A percentile compares a stretch with the other conserved stretches of the same genome.
Evolutionary conservation across 2,797 vertebrate genomes (phyloP).

Genomic region (Enteromius argenteus): DNA sequence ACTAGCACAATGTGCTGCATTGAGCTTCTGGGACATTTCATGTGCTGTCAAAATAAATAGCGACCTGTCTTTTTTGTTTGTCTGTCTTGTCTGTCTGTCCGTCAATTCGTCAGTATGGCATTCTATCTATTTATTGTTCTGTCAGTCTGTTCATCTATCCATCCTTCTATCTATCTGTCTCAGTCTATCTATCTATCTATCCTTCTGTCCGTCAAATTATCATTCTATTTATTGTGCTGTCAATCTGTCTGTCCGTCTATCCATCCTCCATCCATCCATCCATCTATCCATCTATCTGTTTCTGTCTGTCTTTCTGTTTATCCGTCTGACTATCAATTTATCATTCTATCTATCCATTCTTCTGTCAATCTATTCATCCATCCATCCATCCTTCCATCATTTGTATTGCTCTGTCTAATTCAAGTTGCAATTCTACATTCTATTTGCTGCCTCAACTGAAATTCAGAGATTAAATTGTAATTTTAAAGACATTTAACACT

Average conservation of each 20-base stretch:
- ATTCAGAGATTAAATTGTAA: background rate
- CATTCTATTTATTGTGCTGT: background rate
- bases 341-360: background rate
- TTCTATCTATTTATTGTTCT: background rate
- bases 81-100: background rate
- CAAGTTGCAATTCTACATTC: background rate
- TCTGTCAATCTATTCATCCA: background rate
- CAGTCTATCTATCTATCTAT: background rate
- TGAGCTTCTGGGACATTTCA: background rate
- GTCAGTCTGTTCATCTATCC: background rate
- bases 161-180: background rate
- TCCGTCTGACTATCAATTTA: background rate
- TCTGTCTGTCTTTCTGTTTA: background rate
- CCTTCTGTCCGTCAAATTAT: background rate
- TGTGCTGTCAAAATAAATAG: background rate
- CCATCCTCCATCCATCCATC: background rate
- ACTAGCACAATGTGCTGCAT: background rate
- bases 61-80: background rate
- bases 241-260: background rate
- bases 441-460: slow-evolving; percentile 7
- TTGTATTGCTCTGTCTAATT: background rate
- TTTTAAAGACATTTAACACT: background rate
- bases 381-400: background rate
- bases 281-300: background rate
- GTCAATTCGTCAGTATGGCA: background rate